Conservation (phyloP, 2,888 invertebrate species). For the Baronia brevicornis region DNA sequence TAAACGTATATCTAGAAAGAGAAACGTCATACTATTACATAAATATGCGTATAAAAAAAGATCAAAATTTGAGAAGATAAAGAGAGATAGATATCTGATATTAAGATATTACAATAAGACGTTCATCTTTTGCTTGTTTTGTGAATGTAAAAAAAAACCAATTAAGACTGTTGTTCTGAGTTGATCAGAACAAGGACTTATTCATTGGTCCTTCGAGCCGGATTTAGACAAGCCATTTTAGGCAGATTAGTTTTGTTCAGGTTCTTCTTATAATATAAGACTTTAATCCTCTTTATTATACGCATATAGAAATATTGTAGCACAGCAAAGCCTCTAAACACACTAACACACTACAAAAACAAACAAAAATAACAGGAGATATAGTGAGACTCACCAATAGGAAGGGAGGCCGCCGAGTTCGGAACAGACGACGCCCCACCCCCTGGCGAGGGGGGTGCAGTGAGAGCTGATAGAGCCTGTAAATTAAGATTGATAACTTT, state of each 20-base stretch:
- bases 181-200: too few species aligned
- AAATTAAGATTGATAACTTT: neutral
- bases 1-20: too few species aligned
- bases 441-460: conserved; percentile 68
- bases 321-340: conserved; percentile 25
- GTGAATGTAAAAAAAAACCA: too few species aligned
- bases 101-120: too few species aligned
- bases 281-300: conserved; percentile 8
- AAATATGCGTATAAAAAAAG: conserved; percentile 8
- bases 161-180: too few species aligned
- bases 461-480: conserved; percentile 60
- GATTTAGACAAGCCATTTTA: too few species aligned
- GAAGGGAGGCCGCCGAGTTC: conserved; percentile 64
- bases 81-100: too few species aligned
- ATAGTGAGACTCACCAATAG: conserved; percentile 49
- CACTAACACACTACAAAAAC: conserved; percentile 17
- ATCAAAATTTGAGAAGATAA: conserved; percentile 6
- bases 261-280: neutral
- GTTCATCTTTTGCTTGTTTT: too few species aligned
- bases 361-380: conserved; percentile 21
- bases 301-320: conserved; percentile 5
- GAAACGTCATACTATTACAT: conserved; percentile 13
- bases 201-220: too few species aligned
- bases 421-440: conserved; percentile 58
- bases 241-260: too few species aligned